Percentiles rank a stretch among this genome's conserved stretches.
Conservation (phyloP, 2,797 vertebrate species). For the Staurois parvus region DNA sequence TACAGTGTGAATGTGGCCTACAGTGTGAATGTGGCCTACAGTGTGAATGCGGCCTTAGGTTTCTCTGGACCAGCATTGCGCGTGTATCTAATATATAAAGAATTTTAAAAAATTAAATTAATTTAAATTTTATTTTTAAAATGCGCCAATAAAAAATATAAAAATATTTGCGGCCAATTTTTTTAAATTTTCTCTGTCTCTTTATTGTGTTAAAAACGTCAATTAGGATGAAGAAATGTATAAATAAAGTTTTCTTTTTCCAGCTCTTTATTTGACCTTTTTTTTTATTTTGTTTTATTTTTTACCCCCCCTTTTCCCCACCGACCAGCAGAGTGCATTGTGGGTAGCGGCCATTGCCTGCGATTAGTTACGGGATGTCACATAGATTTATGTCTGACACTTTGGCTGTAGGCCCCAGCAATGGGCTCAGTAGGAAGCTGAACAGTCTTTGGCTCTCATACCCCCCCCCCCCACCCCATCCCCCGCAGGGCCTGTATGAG, state of each 20-base stretch:
- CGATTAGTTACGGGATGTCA: conserved; percentile 99
- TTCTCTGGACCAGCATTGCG: no score
- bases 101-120: no score
- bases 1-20: no score
- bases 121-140: no score
- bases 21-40: no score
- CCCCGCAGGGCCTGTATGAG: conserved; percentile 58
- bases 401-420: conserved; percentile 88
- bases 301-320: conserved; percentile 73
- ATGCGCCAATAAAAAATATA: no score
- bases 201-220: no score
- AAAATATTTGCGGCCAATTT: no score
- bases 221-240: background rate
- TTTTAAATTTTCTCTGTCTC: no score
- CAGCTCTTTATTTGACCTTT: background rate
- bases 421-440: conserved; percentile 80
- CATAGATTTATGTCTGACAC: conserved; percentile 98
- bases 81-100: no score
- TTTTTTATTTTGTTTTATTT: conserved; percentile 31
- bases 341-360: conserved; percentile 94
- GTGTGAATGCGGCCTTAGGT: no score
- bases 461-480: conserved; percentile 60
- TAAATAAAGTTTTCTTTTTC: background rate
- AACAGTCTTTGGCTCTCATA: conserved; percentile 70
- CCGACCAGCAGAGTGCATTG: conserved; percentile 78